Base-by-base conservation (phyloP, 2,113 vertebrate species). In the Rhegmatorhina hoffmannsi region DNA sequence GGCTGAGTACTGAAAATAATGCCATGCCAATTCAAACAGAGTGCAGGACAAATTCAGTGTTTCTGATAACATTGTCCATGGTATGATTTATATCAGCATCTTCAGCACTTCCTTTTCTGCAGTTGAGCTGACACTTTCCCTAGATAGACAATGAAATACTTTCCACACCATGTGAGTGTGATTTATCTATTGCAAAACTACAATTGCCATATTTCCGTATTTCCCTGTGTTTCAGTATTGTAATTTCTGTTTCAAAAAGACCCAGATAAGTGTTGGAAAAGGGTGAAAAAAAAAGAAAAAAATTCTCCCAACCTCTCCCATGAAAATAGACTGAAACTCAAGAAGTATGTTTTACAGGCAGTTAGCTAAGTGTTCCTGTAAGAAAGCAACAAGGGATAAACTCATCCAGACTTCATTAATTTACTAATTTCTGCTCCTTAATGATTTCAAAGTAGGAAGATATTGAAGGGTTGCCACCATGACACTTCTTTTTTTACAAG, bases 171-270 rank as follows among this genome's bases (percentile, higher is more conserved):
- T 12, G 7, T 34, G 33, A 24, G 23, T 86, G 50, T n/a, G 23
- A 53, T 69, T 88, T 52, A 94, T 86, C 92, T 76, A 74, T 91
- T 91, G 63, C 50, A 46, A 73, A 84, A 80, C 28, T 74, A 76
- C 31, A 70, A 18, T 46, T 89, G 68, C 49, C 94, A 55, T 62
- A 63, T 33, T 81, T 82, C 84, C 75, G 63, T 81, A 89, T 91
- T 94, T 76, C 17, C 52, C 67, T 49, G 31, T 25, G 64, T 55
- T 90, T 78, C 56, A 64, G 56, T 58, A 25, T 62, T 72, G 36
- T 66, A 90, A 94, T 85, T 96, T 95, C 60, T 94, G 78, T 92
- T 95, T 89, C 72, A 79, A 77, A 89, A 81, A 89, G 31, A 80
- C 62, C 56, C 58, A 90, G 52, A n/a, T 55, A 94, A 59, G 23